Base-by-base conservation (phyloP, 2,113 vertebrate species). In the Periophthalmodon schlosseri region DNA sequence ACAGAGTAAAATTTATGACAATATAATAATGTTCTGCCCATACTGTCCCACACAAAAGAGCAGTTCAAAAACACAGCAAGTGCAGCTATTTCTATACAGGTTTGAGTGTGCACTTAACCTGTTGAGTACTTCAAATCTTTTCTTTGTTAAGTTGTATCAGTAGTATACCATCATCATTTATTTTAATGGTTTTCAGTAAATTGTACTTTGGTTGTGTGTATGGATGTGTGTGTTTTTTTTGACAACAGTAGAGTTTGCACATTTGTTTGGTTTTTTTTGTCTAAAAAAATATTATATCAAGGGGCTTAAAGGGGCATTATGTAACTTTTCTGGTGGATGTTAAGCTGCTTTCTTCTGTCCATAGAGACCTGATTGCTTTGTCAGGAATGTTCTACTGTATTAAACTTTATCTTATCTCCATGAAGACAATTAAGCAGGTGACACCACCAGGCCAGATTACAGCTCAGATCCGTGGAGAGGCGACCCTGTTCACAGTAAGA, bases 1-100 rank as follows among this genome's bases (percentile, higher is more conserved):
- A 84, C 57, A 75, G 74, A 83, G 84, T 82, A 79, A 84, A 44
- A 91, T 92, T 94, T 91, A 93, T 64, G 84, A 91, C 84, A 90
- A 87, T 78, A 92, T 90, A 89, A 90, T 88, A 84, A 90, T 84
- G 54, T 74, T 50, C 84, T 60, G 71, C 63, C 64, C 14, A 60
- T 28, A 60, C 57, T 60, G 57, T 28, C 23, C 57, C 70, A 83
- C 77, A 85, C 81, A 87, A 79, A 77, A 39, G 34, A 73, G 24
- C 73, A 88, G 85, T 75, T 91, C 78, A 88, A 88, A 90, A 75
- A 13, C 64, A 46, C 67, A 87, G 79, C 86, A 77, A 86, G 81
- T 87, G 77, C 78, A 83, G 80, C 75, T 89, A 86, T 90, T 84
- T 83, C 76, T 72, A 81, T 69, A 20, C 58, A 23, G 66, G 61